Evolutionary conservation across 2,113 vertebrate genomes (phyloP), one percentile per base, ranked within the genome.

Genomic region (Phalacrocorax aristotelis): DNA sequence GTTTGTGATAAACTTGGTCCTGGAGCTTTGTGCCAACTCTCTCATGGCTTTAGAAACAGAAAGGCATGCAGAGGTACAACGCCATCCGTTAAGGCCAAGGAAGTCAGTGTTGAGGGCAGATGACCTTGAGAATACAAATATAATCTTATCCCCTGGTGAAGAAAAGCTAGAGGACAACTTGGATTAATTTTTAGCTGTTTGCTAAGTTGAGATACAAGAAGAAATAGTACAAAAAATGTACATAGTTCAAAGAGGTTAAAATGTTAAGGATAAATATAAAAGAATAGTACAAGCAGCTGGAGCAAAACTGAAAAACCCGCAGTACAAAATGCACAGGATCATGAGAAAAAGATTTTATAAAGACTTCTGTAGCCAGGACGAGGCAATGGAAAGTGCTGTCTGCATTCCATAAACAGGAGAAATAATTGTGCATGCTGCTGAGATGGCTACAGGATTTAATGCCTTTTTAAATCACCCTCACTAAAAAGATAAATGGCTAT

Each of bases 351-450:
- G 74, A 80, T 92, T 89, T 90, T 83, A 11, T 18, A 90, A 91
- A 65, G 65, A 76, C 25, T 93, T 91, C 26, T 93, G 77, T 48
- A 89, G 87, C 36, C 61, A 91, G 66, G 69, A 94, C 52, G 76
- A 93, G 52, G n/a, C 77, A 83, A 40, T 89, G 93, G 77, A 93
- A 95, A 93, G 38, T 82, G 84, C 65, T 89, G 69, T 52, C 84
- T 65, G 34, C 61, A 36, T 93, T 93, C 52, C 52, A 79, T 85
- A 84, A 93, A 76, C n/a, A 84, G 80, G 65, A 89, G 69, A 91
- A 89, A 71, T 91, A 71, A 64, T 65, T 60, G 15, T 89, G 87
- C 49, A 46, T 32, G 36, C 74, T 91, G 84, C 44, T 93, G 81
- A 91, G 69, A 94, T 89, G 70, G 52, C 57, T 64, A 68, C 69